A percentile compares a stretch with the other conserved stretches of the same genome.
These are phyloP conservation scores for Vicugna pacos DNA, from an alignment of 2,113 vertebrate genomes.

Conservation along the genomic window DNA sequence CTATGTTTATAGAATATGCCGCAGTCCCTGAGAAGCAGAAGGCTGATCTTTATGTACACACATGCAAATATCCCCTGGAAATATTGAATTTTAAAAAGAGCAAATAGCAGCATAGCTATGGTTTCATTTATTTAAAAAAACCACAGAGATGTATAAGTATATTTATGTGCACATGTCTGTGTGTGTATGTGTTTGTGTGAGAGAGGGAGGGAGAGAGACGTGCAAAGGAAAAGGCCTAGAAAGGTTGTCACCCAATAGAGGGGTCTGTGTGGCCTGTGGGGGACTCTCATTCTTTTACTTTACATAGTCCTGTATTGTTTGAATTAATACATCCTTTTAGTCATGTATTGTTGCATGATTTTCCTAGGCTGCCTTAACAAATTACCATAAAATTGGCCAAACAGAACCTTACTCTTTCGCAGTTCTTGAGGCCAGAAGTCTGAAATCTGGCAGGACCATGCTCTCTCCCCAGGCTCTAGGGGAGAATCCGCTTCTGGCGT, in stretches of 20 bases:
- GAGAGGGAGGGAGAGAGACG: too few species aligned
- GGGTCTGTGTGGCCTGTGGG: neutral
- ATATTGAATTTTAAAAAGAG: neutral
- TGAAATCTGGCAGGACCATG: neutral
- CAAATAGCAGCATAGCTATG: neutral
- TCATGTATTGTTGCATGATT: slow-evolving; percentile 16
- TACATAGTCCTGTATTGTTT: slow-evolving; percentile 2
- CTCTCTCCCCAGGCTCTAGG: neutral
- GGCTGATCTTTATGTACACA: neutral
- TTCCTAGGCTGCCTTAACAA: slow-evolving; percentile 2
- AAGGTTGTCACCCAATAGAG: neutral
- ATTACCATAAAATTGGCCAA: neutral
- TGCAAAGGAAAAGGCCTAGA: neutral
- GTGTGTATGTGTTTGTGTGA: neutral
- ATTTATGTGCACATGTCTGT: neutral
- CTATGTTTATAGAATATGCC: neutral
- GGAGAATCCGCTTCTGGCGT: neutral
- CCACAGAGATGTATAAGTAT: neutral
- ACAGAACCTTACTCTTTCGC: neutral
- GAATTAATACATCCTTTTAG: slow-evolving; percentile 5
- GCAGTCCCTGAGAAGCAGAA: neutral
- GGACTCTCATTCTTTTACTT: neutral
- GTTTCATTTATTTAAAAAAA: slow-evolving; percentile 22
- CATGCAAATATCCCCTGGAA: neutral
- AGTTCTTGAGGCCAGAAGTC: neutral